Base-by-base conservation (phyloP, 2,113 vertebrate genomes). In the Elephas maximus region DNA sequence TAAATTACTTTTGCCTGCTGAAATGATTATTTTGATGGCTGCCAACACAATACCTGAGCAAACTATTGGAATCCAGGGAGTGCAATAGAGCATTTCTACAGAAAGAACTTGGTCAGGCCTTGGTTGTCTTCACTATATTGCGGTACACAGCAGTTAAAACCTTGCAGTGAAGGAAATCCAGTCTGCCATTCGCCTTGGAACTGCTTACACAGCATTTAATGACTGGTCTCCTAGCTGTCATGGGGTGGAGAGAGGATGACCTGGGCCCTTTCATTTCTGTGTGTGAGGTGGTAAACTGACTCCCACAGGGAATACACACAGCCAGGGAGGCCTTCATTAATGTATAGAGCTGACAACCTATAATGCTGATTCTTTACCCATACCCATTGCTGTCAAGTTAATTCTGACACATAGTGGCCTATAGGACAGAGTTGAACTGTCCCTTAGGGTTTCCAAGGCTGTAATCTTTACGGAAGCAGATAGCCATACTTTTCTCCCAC, bases 321-420 rank as follows among this genome's bases (percentile, higher is more conserved):
- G 15, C 12, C 1, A 41, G 51, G 62, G 30, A 69, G 76, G 26
- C 8, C 26, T 53, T 15, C 28, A 57, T 12, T 74, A 73, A 8
- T 2, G 4, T n/a, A 26, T 0, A 5, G 5, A 30, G 5, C 23
- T 44, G 60, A 28, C 2, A 23, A 23, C 3, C 8, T 51, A 26
- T 53, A 24, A 21, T 21, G 10, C 3, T 21, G 4, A 18, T 51
- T 14, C 53, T 57, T 57, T 12, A 57, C 53, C 53, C 15, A 57
- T 57, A 57, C 53, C 53, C 11, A 17, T 17, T 57, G 53, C 53
- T 57, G 53, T 57, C 14, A 14, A 57, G 53, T 57, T 57, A 12
- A 57, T 57, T 57, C 53, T 57, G 48, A 57, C 53, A 15, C 53
- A 57, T 57, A 57, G 53, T 57, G 53, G 15, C 53, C 53, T 57